Evolutionary conservation across 2,888 invertebrate genomes (phyloP), one percentile per base, ranked within the genome.

Genomic region (Epistrophe grossulariae): DNA sequence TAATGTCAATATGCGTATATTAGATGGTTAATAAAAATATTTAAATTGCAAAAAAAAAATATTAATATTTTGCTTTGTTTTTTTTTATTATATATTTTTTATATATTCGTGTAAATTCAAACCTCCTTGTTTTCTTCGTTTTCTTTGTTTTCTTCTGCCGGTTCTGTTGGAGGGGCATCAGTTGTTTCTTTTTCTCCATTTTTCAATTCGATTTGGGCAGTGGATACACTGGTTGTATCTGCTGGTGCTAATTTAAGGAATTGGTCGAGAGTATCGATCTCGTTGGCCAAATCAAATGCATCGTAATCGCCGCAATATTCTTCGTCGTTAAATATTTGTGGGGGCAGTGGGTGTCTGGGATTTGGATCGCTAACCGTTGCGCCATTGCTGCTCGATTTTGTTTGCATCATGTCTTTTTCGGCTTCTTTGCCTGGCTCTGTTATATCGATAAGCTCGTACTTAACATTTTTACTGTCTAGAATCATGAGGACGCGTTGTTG

Each of bases 401-500:
- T 96, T 93, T 98, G 97, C 98, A 99, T 98, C 91, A 97, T 97
- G 90, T 97, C 97, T 93, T 98, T 97, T 89, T 97, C 96, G 81
- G 95, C 94, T 93, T 98, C 98, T 91, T 95, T 96, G 71, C 97
- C 97, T 19, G 99, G 98, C 92, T 98, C 98, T 68, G 99, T 97
- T 91, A 99, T 98, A 93, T 99, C 99, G 91, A 99, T 96, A 84
- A 96, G 94, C 92, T 97, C 96, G 93, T 98, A 98, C 90, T 96
- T 95, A 90, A 99, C 96, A 93, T 94, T 95, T 94, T 98, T 97
- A 89, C 98, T 97, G 91, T 98, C 98, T 91, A 99, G 94, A 91
- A 98, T 97, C 96, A 99, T 97, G 90, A 97, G 93, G 78, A 99
- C 98, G 89, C 98, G 95, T 92, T 98, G 98, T 93, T 99, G 99